Evolutionary conservation across 2,888 invertebrate genomes (phyloP), one percentile per base, ranked within the genome.

Genomic region (Pachycephus smyrnensis): DNA sequence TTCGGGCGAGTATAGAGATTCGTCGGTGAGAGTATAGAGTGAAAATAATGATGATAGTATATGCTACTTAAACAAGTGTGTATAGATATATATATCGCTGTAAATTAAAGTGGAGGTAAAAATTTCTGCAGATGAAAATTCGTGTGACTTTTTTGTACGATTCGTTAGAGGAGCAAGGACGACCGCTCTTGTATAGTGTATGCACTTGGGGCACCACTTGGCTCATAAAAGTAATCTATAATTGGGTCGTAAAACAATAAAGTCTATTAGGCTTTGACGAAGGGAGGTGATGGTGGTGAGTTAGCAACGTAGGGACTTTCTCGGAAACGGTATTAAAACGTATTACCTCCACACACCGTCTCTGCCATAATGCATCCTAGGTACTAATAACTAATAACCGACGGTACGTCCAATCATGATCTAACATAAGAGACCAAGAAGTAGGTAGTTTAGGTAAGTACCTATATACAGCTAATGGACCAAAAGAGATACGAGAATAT

Each of bases 191-290:
- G 4, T 33, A 75, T 68, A 73, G 75, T 69, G 71, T 76, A 73
- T 78, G 77, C 81, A 84, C 82, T 75, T 73, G 80, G 76, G 75
- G 84, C 23, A 55, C 15, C 55, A 80, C 80, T 84, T 82, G 82
- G 84, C 86, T 89, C 89, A 87, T 89, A 89, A 90, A 89, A 86
- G 87, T 89, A 89, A 90, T 90, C 88, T 87, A 85, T 89, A 90
- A 91, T 89, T 90, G 88, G 89, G 85, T 87, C 86, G 88, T 90
- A 90, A 90, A 90, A 89, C 87, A 88, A 90, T 90, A 89, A 91
- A 90, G 84, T 89, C 88, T 88, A 88, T 89, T 86, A 88, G 86
- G 83, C 82, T 77, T 76, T 77, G 82, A 82, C 80, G 68, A 74
- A 74, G 74, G 74, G 36, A 74, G 37, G 74, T 33, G 71, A 9